Evolutionary conservation across 2,113 vertebrate genomes (phyloP).

Genomic region (Cyphomyrus discorhynchus): DNA sequence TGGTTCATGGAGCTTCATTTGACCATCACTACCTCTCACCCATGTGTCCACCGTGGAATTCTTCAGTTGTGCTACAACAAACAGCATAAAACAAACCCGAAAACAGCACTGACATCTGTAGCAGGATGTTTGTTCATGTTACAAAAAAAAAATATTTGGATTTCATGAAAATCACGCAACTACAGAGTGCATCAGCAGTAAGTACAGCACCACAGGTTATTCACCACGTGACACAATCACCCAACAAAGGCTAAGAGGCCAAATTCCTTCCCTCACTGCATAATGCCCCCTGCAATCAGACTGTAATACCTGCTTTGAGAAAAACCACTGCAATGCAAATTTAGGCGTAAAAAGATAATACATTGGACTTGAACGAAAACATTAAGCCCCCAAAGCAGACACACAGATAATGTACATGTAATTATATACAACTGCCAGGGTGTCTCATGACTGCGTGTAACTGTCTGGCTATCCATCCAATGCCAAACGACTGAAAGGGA

Average conservation of each 20-base stretch:
- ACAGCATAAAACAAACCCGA: background rate
- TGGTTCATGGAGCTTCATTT: too few relatives aligned
- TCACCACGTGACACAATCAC: background rate
- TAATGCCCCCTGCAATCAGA: background rate
- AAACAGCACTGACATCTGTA: background rate
- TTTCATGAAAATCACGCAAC: background rate
- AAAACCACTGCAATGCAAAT: background rate
- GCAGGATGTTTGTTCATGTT: background rate
- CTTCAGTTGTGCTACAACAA: background rate
- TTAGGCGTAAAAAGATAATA: background rate
- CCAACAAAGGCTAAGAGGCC: background rate
- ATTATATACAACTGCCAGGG: background rate
- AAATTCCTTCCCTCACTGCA: background rate
- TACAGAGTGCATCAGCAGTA: background rate
- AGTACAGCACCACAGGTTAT: background rate
- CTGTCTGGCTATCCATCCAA: background rate
- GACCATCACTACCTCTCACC: background rate
- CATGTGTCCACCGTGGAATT: background rate
- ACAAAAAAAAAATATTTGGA: background rate
- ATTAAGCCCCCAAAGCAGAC: background rate
- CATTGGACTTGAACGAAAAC: background rate
- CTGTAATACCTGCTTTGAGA: background rate
- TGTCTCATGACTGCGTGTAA: background rate
- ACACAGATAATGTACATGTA: background rate
- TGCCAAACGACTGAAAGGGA: background rate